Evolutionary conservation across 2,797 vertebrate species (phyloP).

Genomic region (Sphaeramia orbicularis): DNA sequence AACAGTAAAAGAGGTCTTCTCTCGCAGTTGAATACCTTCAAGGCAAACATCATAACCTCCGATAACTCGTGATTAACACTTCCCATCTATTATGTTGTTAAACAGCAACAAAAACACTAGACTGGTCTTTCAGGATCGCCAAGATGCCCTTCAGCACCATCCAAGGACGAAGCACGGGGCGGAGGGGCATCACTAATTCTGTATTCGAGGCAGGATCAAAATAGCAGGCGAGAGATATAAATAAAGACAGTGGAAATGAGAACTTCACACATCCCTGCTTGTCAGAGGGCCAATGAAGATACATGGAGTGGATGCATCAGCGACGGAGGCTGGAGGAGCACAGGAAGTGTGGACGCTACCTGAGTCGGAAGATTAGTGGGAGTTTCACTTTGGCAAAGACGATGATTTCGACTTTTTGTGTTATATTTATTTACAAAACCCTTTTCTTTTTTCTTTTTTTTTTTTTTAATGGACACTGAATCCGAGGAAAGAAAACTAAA

Average conservation of each 20-base stretch:
- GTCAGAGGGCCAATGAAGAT: slow-evolving; percentile 90
- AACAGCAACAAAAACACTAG: slow-evolving; percentile 70
- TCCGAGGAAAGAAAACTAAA: slow-evolving; percentile 9
- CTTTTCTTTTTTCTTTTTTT: slow-evolving; percentile 35
- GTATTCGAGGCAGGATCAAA: slow-evolving; percentile 93
- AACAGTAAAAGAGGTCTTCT: slow-evolving; percentile 20
- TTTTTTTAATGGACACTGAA: slow-evolving; percentile 9
- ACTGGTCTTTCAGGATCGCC: slow-evolving; percentile 73
- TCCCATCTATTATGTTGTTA: slow-evolving; percentile 53
- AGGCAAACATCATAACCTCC: slow-evolving; percentile 37
- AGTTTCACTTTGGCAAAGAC: slow-evolving; percentile 27
- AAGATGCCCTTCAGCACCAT: slow-evolving; percentile 91
- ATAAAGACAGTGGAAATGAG: slow-evolving; percentile 92
- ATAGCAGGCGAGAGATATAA: slow-evolving; percentile 90
- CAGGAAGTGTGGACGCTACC: slow-evolving; percentile 58
- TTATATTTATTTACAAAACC: slow-evolving; percentile 21
- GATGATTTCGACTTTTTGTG: slow-evolving; percentile 2
- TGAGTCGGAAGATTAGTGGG: slow-evolving; percentile 27
- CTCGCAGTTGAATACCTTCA: slow-evolving; percentile 27
- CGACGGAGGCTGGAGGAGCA: slow-evolving; percentile 79
- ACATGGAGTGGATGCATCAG: slow-evolving; percentile 82
- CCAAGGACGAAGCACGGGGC: slow-evolving; percentile 83
- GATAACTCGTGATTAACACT: slow-evolving; percentile 57
- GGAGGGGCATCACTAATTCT: slow-evolving; percentile 84
- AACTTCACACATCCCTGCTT: slow-evolving; percentile 90